phyloP scores from a whole-genome alignment of 1,140 invertebrate genomes.

The Rhagoletis zephyria region DNA sequence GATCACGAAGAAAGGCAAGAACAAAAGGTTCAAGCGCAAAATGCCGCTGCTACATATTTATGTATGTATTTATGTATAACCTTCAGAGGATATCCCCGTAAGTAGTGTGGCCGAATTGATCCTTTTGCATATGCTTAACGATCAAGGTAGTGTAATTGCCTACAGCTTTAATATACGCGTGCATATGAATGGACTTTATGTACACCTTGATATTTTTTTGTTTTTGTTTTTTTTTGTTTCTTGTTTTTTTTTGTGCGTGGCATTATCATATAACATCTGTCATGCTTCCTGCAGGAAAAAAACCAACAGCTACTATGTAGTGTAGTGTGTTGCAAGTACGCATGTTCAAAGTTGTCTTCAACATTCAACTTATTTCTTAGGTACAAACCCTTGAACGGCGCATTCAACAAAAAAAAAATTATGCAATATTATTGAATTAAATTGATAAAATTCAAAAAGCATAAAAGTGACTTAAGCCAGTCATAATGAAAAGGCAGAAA shows the following conservation, averaged over 20 bases:
- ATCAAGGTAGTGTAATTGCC: conserved; percentile 4
- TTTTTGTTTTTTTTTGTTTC: neutral
- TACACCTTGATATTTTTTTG: neutral
- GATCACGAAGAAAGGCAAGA: neutral
- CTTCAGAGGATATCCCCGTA: neutral
- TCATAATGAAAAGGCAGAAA: neutral
- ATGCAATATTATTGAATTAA: conserved; percentile 8
- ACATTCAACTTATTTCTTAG: neutral
- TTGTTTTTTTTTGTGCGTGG: neutral
- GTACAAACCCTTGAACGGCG: neutral
- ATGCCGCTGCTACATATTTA: neutral
- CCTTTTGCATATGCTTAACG: conserved; percentile 6
- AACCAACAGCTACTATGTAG: neutral
- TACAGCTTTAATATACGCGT: neutral
- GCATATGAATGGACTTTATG: neutral
- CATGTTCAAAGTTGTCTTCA: neutral
- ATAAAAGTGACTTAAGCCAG: conserved; percentile 14
- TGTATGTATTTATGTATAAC: neutral
- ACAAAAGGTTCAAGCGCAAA: conserved; percentile 9
- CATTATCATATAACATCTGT: conserved; percentile 44
- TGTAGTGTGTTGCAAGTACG: neutral
- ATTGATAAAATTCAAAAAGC: neutral
- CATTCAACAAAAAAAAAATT: neutral
- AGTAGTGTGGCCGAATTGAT: neutral
- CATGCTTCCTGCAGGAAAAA: conserved; percentile 15